Evolutionary conservation across 2,888 invertebrate genomes (phyloP), one percentile per base, ranked within the genome.

Genomic region (Sinopyrophorus schimmeli): DNA sequence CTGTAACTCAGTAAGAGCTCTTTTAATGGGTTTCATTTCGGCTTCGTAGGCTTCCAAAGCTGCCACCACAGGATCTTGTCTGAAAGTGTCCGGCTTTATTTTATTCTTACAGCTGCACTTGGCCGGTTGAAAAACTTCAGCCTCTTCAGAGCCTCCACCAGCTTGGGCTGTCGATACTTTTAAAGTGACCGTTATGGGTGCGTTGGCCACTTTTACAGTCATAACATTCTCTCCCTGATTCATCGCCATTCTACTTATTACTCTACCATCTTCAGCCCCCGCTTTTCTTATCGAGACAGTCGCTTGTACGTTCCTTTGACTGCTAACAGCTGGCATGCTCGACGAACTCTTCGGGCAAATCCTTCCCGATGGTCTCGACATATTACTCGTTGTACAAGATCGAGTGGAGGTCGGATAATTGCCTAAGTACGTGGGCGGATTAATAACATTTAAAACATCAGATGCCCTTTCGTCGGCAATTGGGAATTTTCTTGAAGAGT

Each of bases 41-140:
- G 53, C 57, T 53, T 63, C 59, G 14, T 58, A 63, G 5, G 61
- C 51, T 40, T 57, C 49, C 26, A 61, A 18, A 3, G 60, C 59
- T 16, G 41, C 35, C 31, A 57, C 49, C 6, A 63, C 57, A 3
- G 54, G 50, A 34, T 61, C 60, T 24, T 26, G 18, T 11, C 34
- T 55, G 18, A 28, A 42, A 6, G 27, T 35, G 7, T 35, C 24
- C 1, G 23, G 9, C 24, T 47, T 37, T 14, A 16, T 4, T n/a
- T 46, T 38, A 7, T 38, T 23, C 21, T 7, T 35, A 9, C 44
- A 44, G 17, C 1, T 1, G 7, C 44, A 37, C 17, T 6, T 14
- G 5, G 27, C 34, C n/a, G 35, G 27, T 1, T 20, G 7, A 32
- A 32, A 32, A n/a, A 14, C 12, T 5, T 30, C 30, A 3, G 10